Evolutionary conservation across 2,797 vertebrate species (phyloP).

Genomic region (Helicolenus hilgendorfi): DNA sequence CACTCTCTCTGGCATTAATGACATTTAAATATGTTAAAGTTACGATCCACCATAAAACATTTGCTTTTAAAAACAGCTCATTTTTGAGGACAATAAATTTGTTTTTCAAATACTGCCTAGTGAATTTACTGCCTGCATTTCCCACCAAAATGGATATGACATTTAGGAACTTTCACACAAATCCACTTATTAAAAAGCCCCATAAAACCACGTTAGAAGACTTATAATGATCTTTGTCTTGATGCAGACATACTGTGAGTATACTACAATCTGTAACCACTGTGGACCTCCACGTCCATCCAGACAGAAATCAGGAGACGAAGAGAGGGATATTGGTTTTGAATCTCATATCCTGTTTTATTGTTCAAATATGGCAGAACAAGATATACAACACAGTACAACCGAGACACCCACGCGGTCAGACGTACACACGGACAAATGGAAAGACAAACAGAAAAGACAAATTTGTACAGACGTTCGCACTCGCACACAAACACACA

Average conservation of each 20-base stretch:
- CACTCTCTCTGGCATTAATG: background rate
- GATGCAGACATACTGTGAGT: background rate
- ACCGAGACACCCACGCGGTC: conserved; percentile 52
- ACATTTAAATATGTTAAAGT: background rate
- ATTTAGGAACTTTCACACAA: background rate
- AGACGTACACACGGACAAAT: conserved; percentile 32
- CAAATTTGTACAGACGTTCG: conserved; percentile 34
- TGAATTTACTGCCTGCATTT: background rate
- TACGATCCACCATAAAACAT: background rate
- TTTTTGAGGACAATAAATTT: background rate
- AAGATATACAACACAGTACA: conserved; percentile 73
- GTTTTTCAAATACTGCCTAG: background rate
- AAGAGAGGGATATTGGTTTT: conserved; percentile 66
- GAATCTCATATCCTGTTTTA: conserved; percentile 85
- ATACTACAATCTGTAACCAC: background rate
- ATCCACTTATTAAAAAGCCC: background rate
- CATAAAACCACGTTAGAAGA: background rate
- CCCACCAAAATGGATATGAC: background rate
- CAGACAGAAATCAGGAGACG: conserved; percentile 31
- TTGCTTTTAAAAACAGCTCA: background rate
- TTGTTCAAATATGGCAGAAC: conserved; percentile 83
- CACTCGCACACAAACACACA: conserved; percentile 15
- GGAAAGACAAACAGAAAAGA: conserved; percentile 62
- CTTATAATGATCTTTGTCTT: background rate
- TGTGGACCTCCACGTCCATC: background rate